Evolutionary conservation across 1,140 invertebrate genomes (phyloP), one percentile per base, ranked within the genome.

Genomic region (Drosophila nigromelanica): DNA sequence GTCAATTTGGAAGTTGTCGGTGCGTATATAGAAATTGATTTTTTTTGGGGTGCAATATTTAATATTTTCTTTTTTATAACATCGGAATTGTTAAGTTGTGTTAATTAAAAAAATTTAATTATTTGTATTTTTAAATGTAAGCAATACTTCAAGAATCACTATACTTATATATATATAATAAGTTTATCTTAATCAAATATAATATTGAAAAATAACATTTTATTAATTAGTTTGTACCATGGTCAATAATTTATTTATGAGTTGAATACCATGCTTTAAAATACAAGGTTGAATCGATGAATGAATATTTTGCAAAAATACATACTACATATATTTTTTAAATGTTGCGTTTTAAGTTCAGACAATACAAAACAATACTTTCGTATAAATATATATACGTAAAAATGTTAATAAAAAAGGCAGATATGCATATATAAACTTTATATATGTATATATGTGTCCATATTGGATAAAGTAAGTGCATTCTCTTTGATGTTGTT

Each of bases 1-100:
- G 94, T 97, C 74, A 94, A 96, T 71, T 94, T 97, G 61, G 95
- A 95, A 74, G 95, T 97, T 80, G 96, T 97, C 78, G 95, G 97
- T 97, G 92, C 95, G 96, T 95, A 81, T 81, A 56, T 8, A 37
- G 27, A 74, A 58, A 63, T 62, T 27, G 48, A 58, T 64, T 43
- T 37, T 55, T 18, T 18, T 18, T 35, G 4, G 30, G 30, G 4
- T 27, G 6, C 10, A 30, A 27, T 3, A 45, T 30, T 4, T 15
- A 58, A 8, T 6, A 4, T 27, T 5, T 42, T 15, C 2, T 1
- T 18, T 18, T 18, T 18, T 18, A 2, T 40, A 10, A 51, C 18
- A 4, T 21, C 18, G 7, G 43, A 14, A 5, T 42, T 18, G 18
- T 18, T n/a, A n/a, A n/a, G n/a, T n/a, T 18, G 18, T 18, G 18